Evolutionary conservation across 2,797 vertebrate species (phyloP).

Genomic region (Gallirallus australis): DNA sequence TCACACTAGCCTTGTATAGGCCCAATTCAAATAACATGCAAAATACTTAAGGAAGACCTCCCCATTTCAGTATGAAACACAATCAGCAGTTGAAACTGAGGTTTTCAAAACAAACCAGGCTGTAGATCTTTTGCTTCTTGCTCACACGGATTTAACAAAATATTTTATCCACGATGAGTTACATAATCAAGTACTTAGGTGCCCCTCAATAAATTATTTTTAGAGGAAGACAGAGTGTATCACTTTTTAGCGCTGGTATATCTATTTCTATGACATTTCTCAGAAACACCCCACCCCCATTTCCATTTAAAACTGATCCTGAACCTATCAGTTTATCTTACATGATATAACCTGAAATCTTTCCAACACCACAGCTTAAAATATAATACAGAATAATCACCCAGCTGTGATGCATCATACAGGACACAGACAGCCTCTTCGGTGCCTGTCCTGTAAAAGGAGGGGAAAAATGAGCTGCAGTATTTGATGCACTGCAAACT

Average conservation of each 20-base stretch:
- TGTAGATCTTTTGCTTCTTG: not conserved
- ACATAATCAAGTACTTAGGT: not conserved
- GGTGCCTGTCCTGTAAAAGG: not conserved
- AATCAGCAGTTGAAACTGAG: not conserved
- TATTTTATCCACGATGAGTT: not conserved
- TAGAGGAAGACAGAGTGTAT: not conserved
- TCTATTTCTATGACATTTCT: not conserved
- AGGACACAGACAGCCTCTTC: not conserved
- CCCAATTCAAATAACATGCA: not conserved
- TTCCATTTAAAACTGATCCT: constrained; percentile 8
- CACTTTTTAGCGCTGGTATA: not conserved
- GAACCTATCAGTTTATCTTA: not conserved
- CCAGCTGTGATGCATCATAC: not conserved
- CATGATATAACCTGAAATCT: constrained; percentile 14
- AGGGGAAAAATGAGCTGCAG: not conserved
- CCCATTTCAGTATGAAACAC: not conserved
- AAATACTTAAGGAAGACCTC: not conserved
- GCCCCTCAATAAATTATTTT: not conserved
- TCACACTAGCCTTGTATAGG: not conserved
- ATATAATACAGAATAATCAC: constrained; percentile 41
- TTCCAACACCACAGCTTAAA: constrained; percentile 52
- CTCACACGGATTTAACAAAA: not conserved
- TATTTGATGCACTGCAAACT: not conserved
- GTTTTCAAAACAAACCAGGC: not conserved
- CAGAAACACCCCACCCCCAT: not conserved